phyloP scores from a whole-genome alignment of 2,888 invertebrate species.

The Brenthis daphne region DNA sequence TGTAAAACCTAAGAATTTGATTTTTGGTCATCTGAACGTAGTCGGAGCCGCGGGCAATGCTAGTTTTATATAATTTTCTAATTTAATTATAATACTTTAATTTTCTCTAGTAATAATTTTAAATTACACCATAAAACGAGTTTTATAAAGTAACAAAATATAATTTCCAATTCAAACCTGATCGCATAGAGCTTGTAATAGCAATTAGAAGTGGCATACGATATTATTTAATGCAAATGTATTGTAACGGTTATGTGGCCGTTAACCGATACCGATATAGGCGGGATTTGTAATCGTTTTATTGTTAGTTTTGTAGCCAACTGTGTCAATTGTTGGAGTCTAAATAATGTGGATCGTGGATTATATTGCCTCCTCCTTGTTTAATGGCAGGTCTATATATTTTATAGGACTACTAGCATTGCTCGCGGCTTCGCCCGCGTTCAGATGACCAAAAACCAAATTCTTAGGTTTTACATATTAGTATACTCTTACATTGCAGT shows the following conservation, averaged over 20 bases:
- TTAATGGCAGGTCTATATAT: background rate
- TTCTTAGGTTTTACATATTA: no score
- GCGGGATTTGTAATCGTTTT: slow-evolving; percentile 28
- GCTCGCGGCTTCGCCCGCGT: no score
- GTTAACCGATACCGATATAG: slow-evolving; percentile 19
- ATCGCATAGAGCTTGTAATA: slow-evolving; percentile 25
- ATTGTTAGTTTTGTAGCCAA: slow-evolving; percentile 29
- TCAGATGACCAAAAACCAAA: no score
- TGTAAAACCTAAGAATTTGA: no score
- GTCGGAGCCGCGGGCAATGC: no score
- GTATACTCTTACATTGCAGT: no score
- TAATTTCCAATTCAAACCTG: slow-evolving; percentile 17
- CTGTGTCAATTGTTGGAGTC: slow-evolving; percentile 16
- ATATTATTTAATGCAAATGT: slow-evolving; percentile 38
- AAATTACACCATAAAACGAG: no score
- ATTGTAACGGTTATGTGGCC: slow-evolving; percentile 35
- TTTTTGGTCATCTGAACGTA: no score
- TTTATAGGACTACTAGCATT: background rate
- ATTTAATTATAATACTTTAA: no score
- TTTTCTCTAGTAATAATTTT: no score
- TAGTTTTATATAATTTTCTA: no score
- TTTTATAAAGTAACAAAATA: background rate
- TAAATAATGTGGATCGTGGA: background rate
- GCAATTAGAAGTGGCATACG: slow-evolving; percentile 33
- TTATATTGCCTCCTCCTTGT: background rate